These are phyloP conservation scores for Erethizon dorsatum DNA, from an alignment of 2,797 vertebrate species.

Conservation along the genomic window DNA sequence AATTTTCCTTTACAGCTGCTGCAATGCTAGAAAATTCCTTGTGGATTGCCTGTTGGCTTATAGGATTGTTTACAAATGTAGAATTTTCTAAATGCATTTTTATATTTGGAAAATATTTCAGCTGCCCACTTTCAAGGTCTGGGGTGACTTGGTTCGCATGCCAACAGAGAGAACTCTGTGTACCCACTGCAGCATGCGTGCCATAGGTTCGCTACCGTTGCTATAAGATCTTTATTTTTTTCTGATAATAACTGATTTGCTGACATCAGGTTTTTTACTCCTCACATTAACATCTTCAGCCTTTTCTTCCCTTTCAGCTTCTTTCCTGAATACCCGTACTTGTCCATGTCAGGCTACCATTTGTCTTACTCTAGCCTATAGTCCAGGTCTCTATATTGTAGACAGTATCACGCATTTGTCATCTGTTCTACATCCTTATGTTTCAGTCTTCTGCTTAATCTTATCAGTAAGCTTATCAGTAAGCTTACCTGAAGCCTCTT, in stretches of 20 bases:
- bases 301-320: constrained; percentile 25
- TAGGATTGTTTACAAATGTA: neutral
- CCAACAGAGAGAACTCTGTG: neutral
- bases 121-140: neutral
- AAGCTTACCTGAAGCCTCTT: neutral
- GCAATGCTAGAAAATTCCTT: neutral
- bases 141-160: neutral
- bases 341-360: neutral
- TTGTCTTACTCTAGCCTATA: neutral
- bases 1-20: neutral
- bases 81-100: neutral
- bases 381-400: neutral
- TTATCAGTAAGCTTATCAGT: neutral
- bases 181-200: neutral
- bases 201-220: neutral
- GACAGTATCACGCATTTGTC: neutral
- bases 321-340: constrained; percentile 8
- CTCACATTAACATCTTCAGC: neutral
- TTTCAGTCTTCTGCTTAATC: neutral
- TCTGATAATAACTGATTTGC: neutral
- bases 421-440: neutral
- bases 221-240: neutral
- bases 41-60: neutral
- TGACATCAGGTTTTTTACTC: constrained; percentile 18
- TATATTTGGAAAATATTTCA: neutral